These are phyloP conservation scores for Canis aureus DNA, from an alignment of 2,113 vertebrate genomes.

Conservation along the genomic window DNA sequence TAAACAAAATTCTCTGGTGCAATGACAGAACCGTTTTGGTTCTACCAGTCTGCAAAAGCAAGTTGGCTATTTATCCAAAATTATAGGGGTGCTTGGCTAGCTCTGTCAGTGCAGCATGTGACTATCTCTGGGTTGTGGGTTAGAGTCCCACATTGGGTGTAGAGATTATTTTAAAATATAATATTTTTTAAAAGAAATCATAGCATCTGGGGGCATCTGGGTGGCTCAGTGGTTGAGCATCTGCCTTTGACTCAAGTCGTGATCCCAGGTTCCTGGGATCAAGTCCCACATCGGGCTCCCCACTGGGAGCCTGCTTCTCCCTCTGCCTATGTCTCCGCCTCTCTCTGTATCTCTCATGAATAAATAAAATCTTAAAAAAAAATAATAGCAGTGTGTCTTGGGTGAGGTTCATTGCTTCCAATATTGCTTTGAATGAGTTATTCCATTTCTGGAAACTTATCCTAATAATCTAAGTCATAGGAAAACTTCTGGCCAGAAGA, in stretches of 20 bases:
- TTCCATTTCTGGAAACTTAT: not conserved
- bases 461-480: not conserved
- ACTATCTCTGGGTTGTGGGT: not conserved
- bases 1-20: not conserved
- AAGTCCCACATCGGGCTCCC: no score
- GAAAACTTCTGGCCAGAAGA: not conserved
- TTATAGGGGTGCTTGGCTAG: not conserved
- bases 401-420: not conserved
- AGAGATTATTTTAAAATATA: not conserved
- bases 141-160: not conserved
- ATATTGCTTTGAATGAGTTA: slow-evolving; percentile 7
- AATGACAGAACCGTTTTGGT: not conserved
- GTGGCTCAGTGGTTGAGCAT: no score
- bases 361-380: no score
- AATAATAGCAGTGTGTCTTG: not conserved
- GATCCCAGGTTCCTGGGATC: no score
- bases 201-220: no score
- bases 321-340: no score
- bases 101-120: rapidly evolving
- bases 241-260: no score
- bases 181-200: not conserved
- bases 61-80: not conserved
- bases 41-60: not conserved
- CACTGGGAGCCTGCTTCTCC: no score
- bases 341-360: no score